Conservation (phyloP, 2,888 invertebrate genomes). For the Merodon equestris region DNA sequence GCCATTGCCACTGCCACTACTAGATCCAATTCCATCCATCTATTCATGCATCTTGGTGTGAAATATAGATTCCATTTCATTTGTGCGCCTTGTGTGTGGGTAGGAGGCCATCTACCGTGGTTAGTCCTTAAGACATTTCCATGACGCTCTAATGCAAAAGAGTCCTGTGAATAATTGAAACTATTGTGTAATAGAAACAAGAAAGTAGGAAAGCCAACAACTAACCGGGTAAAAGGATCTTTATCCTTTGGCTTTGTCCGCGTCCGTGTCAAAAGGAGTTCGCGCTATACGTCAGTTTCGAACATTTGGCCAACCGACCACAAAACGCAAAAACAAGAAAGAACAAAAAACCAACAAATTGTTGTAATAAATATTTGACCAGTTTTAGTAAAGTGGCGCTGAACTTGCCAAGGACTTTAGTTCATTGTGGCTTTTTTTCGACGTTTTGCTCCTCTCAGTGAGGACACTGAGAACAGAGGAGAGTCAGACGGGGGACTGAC, state of each 20-base stretch:
- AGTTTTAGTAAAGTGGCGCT: conserved; percentile 31
- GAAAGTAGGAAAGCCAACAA: not conserved
- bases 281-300: conserved; percentile 21
- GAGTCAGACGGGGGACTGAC: too few species aligned
- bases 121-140: conserved; percentile 44
- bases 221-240: conserved; percentile 4
- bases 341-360: conserved; percentile 27
- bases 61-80: conserved; percentile 66
- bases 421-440: conserved; percentile 38
- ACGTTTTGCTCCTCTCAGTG: conserved; percentile 3
- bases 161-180: conserved; percentile 58
- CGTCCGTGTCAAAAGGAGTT: conserved; percentile 46
- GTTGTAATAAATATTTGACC: conserved; percentile 63
- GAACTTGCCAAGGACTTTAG: conserved; percentile 49
- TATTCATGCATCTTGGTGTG: conserved; percentile 49
- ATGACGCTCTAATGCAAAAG: conserved; percentile 47
- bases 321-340: conserved; percentile 21
- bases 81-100: conserved; percentile 19
- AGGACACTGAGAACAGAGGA: too few species aligned
- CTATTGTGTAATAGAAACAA: conserved; percentile 41
- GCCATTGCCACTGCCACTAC: too few species aligned
- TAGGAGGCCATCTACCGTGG: conserved; percentile 6
- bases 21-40: not conserved
- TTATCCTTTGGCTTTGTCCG: conserved; percentile 43
- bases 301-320: conserved; percentile 63